Percentiles rank a stretch among this genome's conserved stretches.
Evolutionary conservation across 2,113 vertebrate species (phyloP).

Genomic region (Mirounga angustirostris): DNA sequence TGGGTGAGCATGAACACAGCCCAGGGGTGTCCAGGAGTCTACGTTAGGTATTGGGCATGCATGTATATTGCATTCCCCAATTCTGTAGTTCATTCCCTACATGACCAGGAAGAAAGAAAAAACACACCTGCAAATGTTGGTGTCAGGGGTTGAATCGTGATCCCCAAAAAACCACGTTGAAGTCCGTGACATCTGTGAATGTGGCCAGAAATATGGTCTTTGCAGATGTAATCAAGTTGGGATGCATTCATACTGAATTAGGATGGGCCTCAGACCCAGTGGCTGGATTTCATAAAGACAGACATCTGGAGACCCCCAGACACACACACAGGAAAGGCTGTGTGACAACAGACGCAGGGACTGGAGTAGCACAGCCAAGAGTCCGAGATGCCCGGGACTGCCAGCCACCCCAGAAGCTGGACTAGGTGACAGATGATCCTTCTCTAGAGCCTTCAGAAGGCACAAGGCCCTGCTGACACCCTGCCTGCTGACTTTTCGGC

Average conservation of each 20-base stretch:
- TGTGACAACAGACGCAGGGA: not conserved
- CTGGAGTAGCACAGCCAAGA: not conserved
- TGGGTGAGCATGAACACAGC: rapidly evolving
- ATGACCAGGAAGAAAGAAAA: not conserved
- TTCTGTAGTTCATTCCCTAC: not conserved
- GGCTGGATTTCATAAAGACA: not conserved
- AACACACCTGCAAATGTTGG: not conserved
- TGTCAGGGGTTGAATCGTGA: not conserved
- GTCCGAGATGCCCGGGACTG: not conserved
- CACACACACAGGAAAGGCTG: not conserved
- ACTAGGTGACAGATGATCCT: not conserved
- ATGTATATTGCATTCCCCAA: not conserved
- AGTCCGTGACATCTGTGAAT: not conserved
- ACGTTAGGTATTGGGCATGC: rapidly evolving
- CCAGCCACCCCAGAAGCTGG: not conserved
- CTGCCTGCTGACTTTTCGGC: too few species aligned
- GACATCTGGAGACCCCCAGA: not conserved
- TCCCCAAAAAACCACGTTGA: not conserved
- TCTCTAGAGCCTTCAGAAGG: not conserved
- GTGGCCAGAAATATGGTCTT: not conserved
- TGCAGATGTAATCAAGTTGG: not conserved
- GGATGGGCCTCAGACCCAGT: not conserved
- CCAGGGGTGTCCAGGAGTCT: not conserved
- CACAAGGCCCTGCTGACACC: not conserved
- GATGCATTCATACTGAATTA: too few species aligned